Conservation (phyloP, 1,140 invertebrate species). For the Nasonia vitripennis region DNA sequence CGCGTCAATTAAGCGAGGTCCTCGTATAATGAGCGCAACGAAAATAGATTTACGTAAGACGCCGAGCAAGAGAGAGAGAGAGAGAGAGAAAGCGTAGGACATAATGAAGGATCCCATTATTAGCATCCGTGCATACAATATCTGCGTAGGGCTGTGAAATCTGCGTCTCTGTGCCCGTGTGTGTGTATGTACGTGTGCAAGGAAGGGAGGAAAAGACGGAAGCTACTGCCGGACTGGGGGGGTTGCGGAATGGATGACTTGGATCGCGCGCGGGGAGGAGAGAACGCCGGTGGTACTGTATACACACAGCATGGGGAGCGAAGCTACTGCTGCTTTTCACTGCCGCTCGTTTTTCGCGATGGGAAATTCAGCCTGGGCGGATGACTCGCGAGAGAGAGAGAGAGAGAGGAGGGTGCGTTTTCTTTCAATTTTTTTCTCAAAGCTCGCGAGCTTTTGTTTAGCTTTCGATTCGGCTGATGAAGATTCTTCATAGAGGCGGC, state of each 20-base stretch:
- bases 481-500: no score
- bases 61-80: no score
- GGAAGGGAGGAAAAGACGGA: conserved; percentile 8
- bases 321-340: not conserved
- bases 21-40: not conserved
- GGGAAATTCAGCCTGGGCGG: not conserved
- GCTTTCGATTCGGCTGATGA: no score
- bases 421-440: not conserved
- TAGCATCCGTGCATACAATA: conserved; percentile 47
- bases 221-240: conserved; percentile 9
- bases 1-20: conserved; percentile 8
- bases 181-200: not conserved
- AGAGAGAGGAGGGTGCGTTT: not conserved
- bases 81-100: not conserved
- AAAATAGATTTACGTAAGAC: conserved; percentile 10
- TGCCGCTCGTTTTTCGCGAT: conserved; percentile 2
- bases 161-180: not conserved
- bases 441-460: not conserved
- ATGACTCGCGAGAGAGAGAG: not conserved
- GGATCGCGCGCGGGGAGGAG: not conserved
- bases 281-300: no score
- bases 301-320: not conserved
- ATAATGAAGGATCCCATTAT: conserved; percentile 46
- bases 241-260: not conserved
- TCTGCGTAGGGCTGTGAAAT: conserved; percentile 32